Evolutionary conservation across 2,888 invertebrate genomes (phyloP).

Genomic region (Calameuta idolon): DNA sequence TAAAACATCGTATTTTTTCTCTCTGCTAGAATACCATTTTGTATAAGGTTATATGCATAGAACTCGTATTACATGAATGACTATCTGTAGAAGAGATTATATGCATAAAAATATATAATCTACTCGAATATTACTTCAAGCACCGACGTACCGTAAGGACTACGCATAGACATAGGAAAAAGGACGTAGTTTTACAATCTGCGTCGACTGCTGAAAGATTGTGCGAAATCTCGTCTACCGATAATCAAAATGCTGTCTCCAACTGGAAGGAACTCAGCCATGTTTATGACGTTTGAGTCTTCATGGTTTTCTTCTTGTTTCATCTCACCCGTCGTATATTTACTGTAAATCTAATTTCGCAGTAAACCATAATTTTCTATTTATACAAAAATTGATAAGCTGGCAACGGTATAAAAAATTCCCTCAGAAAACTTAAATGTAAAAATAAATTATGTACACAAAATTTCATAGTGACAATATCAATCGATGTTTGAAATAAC

Average conservation of each 20-base stretch:
- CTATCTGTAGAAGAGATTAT: neutral
- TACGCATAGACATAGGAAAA: no score
- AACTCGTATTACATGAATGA: neutral
- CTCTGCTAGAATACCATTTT: neutral
- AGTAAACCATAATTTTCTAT: constrained; percentile 8
- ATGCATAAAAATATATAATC: neutral
- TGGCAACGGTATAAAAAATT: no score
- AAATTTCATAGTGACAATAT: constrained; percentile 9
- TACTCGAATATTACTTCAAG: neutral
- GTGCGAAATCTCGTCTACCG: constrained; percentile 9
- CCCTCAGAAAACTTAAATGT: neutral
- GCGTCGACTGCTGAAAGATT: neutral
- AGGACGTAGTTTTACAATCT: neutral
- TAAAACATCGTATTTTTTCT: neutral
- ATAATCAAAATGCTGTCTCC: constrained; percentile 4
- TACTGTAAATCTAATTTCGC: constrained; percentile 16
- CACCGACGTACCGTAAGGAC: no score
- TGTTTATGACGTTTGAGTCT: neutral
- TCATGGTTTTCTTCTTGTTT: constrained; percentile 8
- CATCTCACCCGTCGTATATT: constrained; percentile 5
- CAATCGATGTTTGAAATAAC: constrained; percentile 12
- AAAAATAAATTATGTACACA: constrained; percentile 12
- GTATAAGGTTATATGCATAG: neutral
- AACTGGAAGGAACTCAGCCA: constrained; percentile 7
- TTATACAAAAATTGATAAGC: constrained; percentile 9